Percentiles rank a stretch among this genome's conserved stretches.
phyloP scores from a whole-genome alignment of 1,140 invertebrate genomes.

The Ceratosolen solmsi region DNA sequence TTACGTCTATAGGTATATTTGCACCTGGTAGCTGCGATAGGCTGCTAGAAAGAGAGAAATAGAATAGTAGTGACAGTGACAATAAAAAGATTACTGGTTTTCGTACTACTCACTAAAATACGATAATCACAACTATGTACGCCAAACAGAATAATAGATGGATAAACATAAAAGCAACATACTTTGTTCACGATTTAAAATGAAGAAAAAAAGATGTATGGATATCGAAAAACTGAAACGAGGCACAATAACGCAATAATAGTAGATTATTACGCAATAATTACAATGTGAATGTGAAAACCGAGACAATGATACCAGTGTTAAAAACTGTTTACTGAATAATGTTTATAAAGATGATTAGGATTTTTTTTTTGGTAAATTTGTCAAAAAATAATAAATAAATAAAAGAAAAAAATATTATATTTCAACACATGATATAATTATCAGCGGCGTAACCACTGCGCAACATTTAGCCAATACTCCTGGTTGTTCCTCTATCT shows the following conservation, averaged over 20 bases:
- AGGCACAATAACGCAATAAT: slow-evolving; percentile 35
- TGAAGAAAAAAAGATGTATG: slow-evolving; percentile 35
- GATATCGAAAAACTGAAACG: slow-evolving; percentile 36
- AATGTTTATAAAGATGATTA: no score
- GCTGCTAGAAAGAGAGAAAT: slow-evolving; percentile 75
- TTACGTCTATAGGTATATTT: slow-evolving; percentile 70
- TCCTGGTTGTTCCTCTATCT: slow-evolving; percentile 2
- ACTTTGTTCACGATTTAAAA: slow-evolving; percentile 57
- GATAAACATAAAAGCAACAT: slow-evolving; percentile 73
- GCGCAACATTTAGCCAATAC: slow-evolving; percentile 72
- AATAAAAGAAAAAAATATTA: no score
- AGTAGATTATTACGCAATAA: slow-evolving; percentile 35
- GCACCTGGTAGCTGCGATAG: slow-evolving; percentile 75
- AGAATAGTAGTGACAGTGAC: slow-evolving; percentile 74
- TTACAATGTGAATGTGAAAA: slow-evolving; percentile 52
- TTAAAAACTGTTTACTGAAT: no score
- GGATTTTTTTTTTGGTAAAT: not conserved
- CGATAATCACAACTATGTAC: slow-evolving; percentile 68
- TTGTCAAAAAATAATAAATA: not conserved
- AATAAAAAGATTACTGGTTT: slow-evolving; percentile 71
- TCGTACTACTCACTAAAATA: slow-evolving; percentile 71
- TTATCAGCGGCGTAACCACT: slow-evolving; percentile 65
- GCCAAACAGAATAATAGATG: slow-evolving; percentile 70
- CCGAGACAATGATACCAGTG: slow-evolving; percentile 50
- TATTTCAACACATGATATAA: slow-evolving; percentile 53